Conservation (phyloP, 2,797 vertebrate genomes). For the Cryptoblepharus egeriae region DNA sequence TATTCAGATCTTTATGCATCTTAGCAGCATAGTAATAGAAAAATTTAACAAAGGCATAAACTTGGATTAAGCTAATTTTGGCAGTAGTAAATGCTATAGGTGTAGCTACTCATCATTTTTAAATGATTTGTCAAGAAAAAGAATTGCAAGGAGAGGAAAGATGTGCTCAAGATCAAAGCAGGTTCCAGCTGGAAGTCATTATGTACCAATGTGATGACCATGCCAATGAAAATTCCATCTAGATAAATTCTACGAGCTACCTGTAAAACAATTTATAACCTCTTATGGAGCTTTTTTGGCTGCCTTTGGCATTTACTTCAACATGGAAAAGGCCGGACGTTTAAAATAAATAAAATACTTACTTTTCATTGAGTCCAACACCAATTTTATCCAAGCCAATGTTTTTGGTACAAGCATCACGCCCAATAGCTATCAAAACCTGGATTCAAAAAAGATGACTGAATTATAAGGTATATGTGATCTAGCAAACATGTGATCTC, state of each 20-base stretch:
- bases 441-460: conserved; percentile 58
- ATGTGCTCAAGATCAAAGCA: neutral
- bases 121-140: neutral
- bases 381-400: conserved; percentile 91
- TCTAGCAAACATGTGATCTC: neutral
- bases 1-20: neutral
- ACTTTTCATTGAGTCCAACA: conserved; percentile 91
- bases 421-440: conserved; percentile 93
- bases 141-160: neutral
- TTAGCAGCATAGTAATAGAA: neutral
- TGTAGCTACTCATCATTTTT: neutral
- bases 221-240: too few species aligned
- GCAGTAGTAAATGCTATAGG: neutral
- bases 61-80: neutral
- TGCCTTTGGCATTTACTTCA: too few species aligned
- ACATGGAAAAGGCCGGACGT: too few species aligned
- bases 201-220: neutral
- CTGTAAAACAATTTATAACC: too few species aligned
- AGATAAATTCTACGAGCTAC: too few species aligned
- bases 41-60: neutral
- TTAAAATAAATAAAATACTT: conserved; percentile 66
- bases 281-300: too few species aligned
- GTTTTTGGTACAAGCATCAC: conserved; percentile 91
- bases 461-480: neutral
- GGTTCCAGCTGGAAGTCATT: neutral